phyloP scores from a whole-genome alignment of 2,888 invertebrate species.

The Leptopilina myrica region DNA sequence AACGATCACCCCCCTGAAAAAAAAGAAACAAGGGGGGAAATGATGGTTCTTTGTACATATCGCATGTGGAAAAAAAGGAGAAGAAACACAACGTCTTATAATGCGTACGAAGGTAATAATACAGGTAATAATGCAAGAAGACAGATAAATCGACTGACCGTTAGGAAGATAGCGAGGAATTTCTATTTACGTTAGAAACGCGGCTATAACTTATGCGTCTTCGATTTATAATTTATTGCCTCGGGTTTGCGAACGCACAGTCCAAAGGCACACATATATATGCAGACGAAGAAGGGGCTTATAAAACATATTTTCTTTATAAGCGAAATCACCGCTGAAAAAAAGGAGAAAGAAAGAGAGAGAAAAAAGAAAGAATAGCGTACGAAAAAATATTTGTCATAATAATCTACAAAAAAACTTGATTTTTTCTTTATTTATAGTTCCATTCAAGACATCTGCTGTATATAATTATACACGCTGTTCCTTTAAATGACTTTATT shows the following conservation, averaged over 20 bases:
- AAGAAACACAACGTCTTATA: neutral
- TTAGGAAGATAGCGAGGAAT: slow-evolving; percentile 57
- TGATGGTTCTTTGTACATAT: neutral
- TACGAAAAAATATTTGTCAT: too few relatives aligned
- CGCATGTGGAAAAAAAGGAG: neutral
- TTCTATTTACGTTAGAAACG: slow-evolving; percentile 59
- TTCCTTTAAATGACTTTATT: too few relatives aligned
- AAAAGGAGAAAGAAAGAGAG: too few relatives aligned
- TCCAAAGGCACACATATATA: neutral
- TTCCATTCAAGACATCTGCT: too few relatives aligned
- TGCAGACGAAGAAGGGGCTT: slow-evolving; percentile 11
- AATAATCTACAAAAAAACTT: too few relatives aligned
- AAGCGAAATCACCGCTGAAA: neutral
- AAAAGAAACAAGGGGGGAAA: too few relatives aligned
- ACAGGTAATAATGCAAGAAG: slow-evolving; percentile 36
- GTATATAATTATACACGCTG: too few relatives aligned
- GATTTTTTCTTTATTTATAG: too few relatives aligned
- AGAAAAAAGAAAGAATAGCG: too few relatives aligned
- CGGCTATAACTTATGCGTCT: slow-evolving; percentile 59
- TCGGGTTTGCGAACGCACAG: slow-evolving; percentile 45
- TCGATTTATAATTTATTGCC: slow-evolving; percentile 61
- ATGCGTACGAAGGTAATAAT: slow-evolving; percentile 32
- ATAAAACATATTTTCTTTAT: slow-evolving; percentile 43
- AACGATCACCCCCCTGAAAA: slow-evolving; percentile 11
- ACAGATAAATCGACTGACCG: slow-evolving; percentile 56